phyloP scores from a whole-genome alignment of 2,888 invertebrate species.

The Byasa hedistus region DNA sequence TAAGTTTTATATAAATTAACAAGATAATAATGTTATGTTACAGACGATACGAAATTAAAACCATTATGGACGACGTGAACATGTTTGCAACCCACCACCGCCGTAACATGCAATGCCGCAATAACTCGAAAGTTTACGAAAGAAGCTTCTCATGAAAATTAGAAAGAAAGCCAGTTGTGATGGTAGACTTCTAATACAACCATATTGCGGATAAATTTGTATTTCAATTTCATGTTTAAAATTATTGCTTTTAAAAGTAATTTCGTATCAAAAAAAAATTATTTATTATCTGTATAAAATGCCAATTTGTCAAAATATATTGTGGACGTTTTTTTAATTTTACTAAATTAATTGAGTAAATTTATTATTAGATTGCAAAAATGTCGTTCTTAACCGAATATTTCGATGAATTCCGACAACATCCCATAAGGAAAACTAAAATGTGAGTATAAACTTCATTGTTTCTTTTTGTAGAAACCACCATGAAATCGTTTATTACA shows the following conservation, averaged over 20 bases:
- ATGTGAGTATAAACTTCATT: constrained; percentile 56
- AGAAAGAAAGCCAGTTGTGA: constrained; percentile 40
- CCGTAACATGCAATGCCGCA: constrained; percentile 67
- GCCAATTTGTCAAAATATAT: neutral
- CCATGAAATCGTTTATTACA: neutral
- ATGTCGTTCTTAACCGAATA: constrained; percentile 77
- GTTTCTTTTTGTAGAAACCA: neutral
- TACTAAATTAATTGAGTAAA: constrained; percentile 32
- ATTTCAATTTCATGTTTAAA: no score
- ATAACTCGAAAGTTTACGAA: constrained; percentile 63
- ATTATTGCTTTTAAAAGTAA: no score
- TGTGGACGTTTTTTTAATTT: constrained; percentile 8
- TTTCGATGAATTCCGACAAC: constrained; percentile 68
- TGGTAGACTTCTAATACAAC: constrained; percentile 32
- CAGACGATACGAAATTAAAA: no score
- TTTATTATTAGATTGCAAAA: constrained; percentile 30
- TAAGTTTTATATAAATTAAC: no score
- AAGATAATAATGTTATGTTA: no score
- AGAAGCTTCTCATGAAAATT: constrained; percentile 46
- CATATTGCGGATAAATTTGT: no score
- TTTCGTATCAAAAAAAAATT: neutral
- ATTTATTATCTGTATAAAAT: neutral
- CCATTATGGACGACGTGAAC: constrained; percentile 28
- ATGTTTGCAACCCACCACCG: constrained; percentile 52
- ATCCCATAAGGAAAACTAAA: constrained; percentile 64